Evolutionary conservation across 2,797 vertebrate species (phyloP), one percentile per base, ranked within the genome.

Genomic region (Typhlichthys eigenmanni): DNA sequence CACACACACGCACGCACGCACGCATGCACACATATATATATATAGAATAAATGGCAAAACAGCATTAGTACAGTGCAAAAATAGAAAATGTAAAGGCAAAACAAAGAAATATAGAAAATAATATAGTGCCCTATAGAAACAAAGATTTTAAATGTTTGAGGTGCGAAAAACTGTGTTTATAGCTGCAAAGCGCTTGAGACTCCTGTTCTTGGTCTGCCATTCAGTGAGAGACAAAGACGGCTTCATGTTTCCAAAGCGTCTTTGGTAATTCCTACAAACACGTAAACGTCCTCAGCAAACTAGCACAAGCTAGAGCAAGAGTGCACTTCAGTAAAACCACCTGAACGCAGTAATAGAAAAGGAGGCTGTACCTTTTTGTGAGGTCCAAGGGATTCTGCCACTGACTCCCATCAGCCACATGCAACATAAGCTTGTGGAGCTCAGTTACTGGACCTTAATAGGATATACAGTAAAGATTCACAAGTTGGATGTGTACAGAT

Each of bases 371-470:
- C 95, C 92, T 91, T 58, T 58, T 46, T 0, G 92, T 94, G 12
- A 94, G 81, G 68, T 95, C 91, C 0, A 93, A 90, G 0, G 93
- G 93, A 76, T 95, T 91, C 60, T 91, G 88, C 91, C 91, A 92
- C 2, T 47, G 65, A 11, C 10, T 64, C 72, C 8, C 34, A 38
- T 38, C 66, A 0, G 84, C 86, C 13, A 94, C 91, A 0, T 71
- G 49, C 12, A 67, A 76, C 89, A 95, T 92, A 63, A 95, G 72
- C 4, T 63, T 64, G 7, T 55, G 53, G 14, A 95, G 82, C 68
- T 96, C 94, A 2, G 59, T 72, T 64, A 88, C 80, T n/a, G 82
- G 75, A 74, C 80, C 94, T 95, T 24, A 24, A 58, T 62, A 55
- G 60, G 58, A 52, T 14, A 52, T 5, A 62, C 19, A 47, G 6